Conservation (phyloP, 2,113 vertebrate genomes). For the Xiphophorus maculatus region DNA sequence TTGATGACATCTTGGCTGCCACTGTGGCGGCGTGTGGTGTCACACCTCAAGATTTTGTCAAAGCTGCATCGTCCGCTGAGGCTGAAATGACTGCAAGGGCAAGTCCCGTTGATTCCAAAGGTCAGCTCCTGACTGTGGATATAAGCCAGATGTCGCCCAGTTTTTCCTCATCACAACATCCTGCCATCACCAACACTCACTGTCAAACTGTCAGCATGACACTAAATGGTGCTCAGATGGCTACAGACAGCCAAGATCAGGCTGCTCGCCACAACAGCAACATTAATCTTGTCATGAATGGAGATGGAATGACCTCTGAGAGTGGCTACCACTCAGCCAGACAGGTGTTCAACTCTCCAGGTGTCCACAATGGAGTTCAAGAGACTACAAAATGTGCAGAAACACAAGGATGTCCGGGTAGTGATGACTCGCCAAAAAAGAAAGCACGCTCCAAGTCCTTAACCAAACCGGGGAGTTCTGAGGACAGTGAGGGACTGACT, state of each 20-base stretch:
- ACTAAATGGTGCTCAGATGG: conserved; percentile 87
- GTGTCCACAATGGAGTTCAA: conserved; percentile 70
- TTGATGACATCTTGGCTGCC: conserved; percentile 96
- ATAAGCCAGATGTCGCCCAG: conserved; percentile 84
- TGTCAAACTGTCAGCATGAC: conserved; percentile 84
- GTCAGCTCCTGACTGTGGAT: conserved; percentile 87
- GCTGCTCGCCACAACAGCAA: conserved; percentile 77
- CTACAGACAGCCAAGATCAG: conserved; percentile 83
- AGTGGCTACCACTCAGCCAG: conserved; percentile 81
- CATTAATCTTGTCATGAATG: conserved; percentile 82
- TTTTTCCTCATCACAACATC: conserved; percentile 83
- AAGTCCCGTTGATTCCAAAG: conserved; percentile 83
- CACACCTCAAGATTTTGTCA: conserved; percentile 92
- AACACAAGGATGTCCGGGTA: conserved; percentile 80
- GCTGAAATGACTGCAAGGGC: conserved; percentile 82
- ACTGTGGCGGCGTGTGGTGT: conserved; percentile 95
- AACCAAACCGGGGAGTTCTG: conserved; percentile 75
- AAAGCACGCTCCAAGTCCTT: conserved; percentile 85
- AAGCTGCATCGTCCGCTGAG: conserved; percentile 85
- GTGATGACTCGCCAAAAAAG: conserved; percentile 85
- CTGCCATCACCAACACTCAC: conserved; percentile 84
- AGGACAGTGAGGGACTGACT: conserved; percentile 82
- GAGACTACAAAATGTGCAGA: conserved; percentile 71
- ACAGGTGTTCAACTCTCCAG: conserved; percentile 77
- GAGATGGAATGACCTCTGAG: conserved; percentile 77